Evolutionary conservation across 2,113 vertebrate species (phyloP).

Genomic region (Periophthalmus modestus): DNA sequence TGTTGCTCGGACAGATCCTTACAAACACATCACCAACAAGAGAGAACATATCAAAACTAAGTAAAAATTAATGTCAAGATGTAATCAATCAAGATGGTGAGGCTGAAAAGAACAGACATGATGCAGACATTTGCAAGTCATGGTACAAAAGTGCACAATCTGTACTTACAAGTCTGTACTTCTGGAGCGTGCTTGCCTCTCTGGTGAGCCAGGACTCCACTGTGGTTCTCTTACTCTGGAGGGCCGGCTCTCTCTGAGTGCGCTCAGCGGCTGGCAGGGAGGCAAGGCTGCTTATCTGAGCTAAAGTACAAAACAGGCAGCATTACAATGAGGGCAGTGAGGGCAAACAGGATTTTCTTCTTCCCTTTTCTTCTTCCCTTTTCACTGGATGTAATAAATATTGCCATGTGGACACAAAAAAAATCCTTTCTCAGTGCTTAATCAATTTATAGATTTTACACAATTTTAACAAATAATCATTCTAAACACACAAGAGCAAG

Average conservation of each 20-base stretch:
- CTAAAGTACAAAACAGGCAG: conserved; percentile 56
- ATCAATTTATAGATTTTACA: no score
- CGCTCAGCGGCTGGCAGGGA: conserved; percentile 87
- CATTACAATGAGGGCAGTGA: not conserved
- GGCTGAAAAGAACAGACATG: not conserved
- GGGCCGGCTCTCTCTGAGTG: conserved; percentile 76
- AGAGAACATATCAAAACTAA: conserved; percentile 7
- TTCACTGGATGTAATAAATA: no score
- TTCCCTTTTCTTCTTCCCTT: no score
- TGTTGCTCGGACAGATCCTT: conserved; percentile 89
- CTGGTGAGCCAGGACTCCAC: conserved; percentile 82
- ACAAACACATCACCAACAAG: not conserved
- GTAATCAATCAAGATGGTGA: not conserved
- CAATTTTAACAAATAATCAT: no score
- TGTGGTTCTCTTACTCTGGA: conserved; percentile 81
- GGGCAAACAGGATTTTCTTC: no score
- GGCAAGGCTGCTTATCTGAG: conserved; percentile 86
- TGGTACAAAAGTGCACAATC: no score
- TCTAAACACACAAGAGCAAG: not conserved
- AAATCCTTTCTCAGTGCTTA: not conserved
- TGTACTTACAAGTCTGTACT: conserved; percentile 87
- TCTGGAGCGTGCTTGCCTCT: conserved; percentile 88
- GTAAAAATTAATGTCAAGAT: not conserved
- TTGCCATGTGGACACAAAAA: no score
- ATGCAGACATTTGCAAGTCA: not conserved